Conservation (phyloP, 2,113 vertebrate genomes). For the Actenoides lindsayi region DNA sequence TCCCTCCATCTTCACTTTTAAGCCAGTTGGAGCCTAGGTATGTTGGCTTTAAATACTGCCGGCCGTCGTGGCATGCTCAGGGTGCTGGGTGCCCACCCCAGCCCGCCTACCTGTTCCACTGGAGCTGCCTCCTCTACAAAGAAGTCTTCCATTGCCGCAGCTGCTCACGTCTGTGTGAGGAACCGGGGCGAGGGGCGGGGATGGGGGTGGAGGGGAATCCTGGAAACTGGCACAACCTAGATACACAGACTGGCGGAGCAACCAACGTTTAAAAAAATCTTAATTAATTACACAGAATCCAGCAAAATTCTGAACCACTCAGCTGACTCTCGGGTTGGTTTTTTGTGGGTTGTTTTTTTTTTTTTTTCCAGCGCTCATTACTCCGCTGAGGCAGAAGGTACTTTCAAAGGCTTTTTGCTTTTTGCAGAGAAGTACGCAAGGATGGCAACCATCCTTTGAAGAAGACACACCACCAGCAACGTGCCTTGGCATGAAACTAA, state of each 20-base stretch:
- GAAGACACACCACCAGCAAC: background rate
- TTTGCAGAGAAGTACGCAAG: background rate
- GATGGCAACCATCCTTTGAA: slow-evolving; percentile 22
- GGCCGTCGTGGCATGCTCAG: fast-evolving
- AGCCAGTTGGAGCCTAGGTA: background rate
- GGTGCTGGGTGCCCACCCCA: background rate
- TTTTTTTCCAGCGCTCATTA: background rate
- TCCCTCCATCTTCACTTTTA: background rate
- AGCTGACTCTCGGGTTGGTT: background rate
- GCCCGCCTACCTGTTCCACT: slow-evolving; percentile 21
- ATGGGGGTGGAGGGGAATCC: slow-evolving; percentile 60
- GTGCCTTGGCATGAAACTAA: background rate
- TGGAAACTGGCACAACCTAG: slow-evolving; percentile 49
- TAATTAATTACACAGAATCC: slow-evolving; percentile 54
- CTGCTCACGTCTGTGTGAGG: slow-evolving; percentile 13
- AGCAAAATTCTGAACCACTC: slow-evolving; percentile 6
- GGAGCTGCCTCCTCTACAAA: slow-evolving; percentile 43
- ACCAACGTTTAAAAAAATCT: background rate
- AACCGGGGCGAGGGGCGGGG: slow-evolving; percentile 67
- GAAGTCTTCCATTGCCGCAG: slow-evolving; percentile 50
- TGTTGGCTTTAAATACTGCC: background rate
- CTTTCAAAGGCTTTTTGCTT: slow-evolving; percentile 40
- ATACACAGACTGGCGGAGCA: slow-evolving; percentile 12
- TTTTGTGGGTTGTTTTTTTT: too few species aligned
- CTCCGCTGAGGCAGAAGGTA: background rate